These are phyloP conservation scores for Drosophila meridionalis DNA, from an alignment of 2,888 invertebrate species.

Conservation along the genomic window DNA sequence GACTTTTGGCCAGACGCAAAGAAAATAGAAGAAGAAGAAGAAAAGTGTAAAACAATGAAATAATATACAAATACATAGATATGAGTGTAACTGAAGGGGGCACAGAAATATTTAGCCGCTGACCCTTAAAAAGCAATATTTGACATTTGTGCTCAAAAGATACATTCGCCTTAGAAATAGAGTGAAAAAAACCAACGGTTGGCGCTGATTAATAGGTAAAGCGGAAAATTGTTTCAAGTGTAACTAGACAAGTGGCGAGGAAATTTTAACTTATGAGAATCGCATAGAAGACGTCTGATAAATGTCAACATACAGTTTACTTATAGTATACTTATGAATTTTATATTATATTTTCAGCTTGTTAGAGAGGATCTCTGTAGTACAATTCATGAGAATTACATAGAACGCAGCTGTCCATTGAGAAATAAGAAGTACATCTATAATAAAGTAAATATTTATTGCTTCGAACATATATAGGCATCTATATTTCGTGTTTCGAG, in stretches of 20 bases:
- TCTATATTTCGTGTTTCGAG: too few species aligned
- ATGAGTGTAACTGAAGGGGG: conserved; percentile 22
- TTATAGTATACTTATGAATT: not conserved
- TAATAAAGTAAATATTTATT: not conserved
- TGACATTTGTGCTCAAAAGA: conserved; percentile 80
- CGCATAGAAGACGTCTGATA: not conserved
- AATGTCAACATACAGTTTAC: not conserved
- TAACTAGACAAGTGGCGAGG: not conserved
- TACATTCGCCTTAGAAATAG: conserved; percentile 51
- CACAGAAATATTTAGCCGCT: conserved; percentile 58
- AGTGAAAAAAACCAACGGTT: conserved; percentile 6
- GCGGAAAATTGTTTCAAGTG: conserved; percentile 10
- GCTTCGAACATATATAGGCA: not conserved
- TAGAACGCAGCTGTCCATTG: not conserved
- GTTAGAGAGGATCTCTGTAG: not conserved
- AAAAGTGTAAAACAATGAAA: too few species aligned
- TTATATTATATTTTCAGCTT: not conserved
- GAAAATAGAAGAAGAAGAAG: conserved; percentile 2
- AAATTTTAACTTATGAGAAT: not conserved
- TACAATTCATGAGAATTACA: conserved; percentile 1
- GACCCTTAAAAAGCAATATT: conserved; percentile 81
- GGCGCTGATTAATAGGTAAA: conserved; percentile 2
- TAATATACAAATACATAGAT: conserved; percentile 43
- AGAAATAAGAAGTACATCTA: not conserved
- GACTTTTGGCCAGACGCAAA: conserved; percentile 39